Conservation (phyloP, 1,140 invertebrate genomes). For the Ips nitidus region DNA sequence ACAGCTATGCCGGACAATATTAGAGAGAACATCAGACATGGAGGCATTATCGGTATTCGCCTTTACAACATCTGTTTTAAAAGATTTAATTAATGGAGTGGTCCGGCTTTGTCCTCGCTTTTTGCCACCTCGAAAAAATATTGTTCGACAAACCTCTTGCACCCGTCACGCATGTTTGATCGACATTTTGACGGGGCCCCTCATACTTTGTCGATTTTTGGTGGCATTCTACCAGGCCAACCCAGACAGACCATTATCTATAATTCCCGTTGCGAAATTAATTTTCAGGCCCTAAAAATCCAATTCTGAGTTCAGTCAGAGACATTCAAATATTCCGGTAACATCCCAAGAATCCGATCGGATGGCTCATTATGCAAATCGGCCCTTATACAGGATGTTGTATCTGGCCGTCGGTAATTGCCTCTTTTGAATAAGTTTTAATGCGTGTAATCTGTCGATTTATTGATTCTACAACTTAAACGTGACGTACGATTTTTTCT, state of each 20-base stretch:
- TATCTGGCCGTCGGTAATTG: slow-evolving; percentile 29
- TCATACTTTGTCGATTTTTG: neutral
- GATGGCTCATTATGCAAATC: slow-evolving; percentile 28
- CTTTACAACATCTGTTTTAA: slow-evolving; percentile 27
- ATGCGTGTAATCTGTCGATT: slow-evolving; percentile 31
- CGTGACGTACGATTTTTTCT: slow-evolving; percentile 19
- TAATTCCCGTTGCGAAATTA: no score
- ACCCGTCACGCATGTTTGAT: neutral
- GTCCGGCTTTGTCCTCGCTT: slow-evolving; percentile 16
- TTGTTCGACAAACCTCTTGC: neutral
- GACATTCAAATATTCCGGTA: slow-evolving; percentile 22
- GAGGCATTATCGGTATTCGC: slow-evolving; percentile 25
- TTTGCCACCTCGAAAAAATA: slow-evolving; percentile 9
- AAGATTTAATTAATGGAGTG: slow-evolving; percentile 30
- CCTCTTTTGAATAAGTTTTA: slow-evolving; percentile 29
- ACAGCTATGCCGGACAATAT: slow-evolving; percentile 24
- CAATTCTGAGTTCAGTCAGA: neutral
- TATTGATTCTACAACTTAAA: slow-evolving; percentile 30
- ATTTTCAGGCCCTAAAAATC: no score
- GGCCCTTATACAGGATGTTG: slow-evolving; percentile 24
- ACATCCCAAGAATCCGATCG: slow-evolving; percentile 23
- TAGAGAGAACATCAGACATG: slow-evolving; percentile 30
- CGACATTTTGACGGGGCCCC: neutral
- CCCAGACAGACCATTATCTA: neutral
- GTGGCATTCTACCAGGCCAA: neutral